These are phyloP conservation scores for Mamestra brassicae DNA, from an alignment of 2,888 invertebrate genomes.

Conservation along the genomic window DNA sequence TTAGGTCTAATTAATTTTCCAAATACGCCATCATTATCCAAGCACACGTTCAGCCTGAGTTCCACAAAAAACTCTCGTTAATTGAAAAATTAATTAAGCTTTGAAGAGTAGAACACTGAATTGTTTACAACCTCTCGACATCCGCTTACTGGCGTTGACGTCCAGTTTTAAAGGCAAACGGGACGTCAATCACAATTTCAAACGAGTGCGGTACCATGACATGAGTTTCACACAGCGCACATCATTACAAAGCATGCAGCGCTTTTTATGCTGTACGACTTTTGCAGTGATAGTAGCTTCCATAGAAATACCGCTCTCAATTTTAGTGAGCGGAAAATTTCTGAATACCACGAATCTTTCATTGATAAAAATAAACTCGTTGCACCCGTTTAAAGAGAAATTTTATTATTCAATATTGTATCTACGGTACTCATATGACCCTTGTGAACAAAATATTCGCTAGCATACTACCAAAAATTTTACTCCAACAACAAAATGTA, in stretches of 20 bases:
- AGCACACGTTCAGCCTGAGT: too few relatives aligned
- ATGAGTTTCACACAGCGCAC: background rate
- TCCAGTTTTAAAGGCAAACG: constrained; percentile 24
- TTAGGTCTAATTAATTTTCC: too few relatives aligned
- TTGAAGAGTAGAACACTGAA: background rate
- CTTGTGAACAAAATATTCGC: constrained; percentile 41
- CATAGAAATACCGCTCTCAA: background rate
- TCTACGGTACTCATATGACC: background rate
- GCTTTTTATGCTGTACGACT: constrained; percentile 10
- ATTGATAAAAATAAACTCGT: constrained; percentile 1
- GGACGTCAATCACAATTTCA: constrained; percentile 23
- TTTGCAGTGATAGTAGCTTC: background rate
- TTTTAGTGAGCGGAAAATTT: background rate
- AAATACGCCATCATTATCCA: too few relatives aligned
- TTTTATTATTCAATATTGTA: constrained; percentile 14
- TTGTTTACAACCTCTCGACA: background rate
- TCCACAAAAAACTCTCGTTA: background rate
- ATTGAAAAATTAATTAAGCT: constrained; percentile 5
- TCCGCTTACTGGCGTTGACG: constrained; percentile 13
- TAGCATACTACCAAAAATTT: constrained; percentile 58
- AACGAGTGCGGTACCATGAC: background rate
- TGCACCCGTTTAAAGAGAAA: background rate
- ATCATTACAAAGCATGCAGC: background rate
- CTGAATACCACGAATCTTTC: background rate
- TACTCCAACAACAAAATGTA: constrained; percentile 64